These are phyloP conservation scores for Microctenopoma lineatum DNA, from an alignment of 2,797 vertebrate genomes.

Conservation along the genomic window DNA sequence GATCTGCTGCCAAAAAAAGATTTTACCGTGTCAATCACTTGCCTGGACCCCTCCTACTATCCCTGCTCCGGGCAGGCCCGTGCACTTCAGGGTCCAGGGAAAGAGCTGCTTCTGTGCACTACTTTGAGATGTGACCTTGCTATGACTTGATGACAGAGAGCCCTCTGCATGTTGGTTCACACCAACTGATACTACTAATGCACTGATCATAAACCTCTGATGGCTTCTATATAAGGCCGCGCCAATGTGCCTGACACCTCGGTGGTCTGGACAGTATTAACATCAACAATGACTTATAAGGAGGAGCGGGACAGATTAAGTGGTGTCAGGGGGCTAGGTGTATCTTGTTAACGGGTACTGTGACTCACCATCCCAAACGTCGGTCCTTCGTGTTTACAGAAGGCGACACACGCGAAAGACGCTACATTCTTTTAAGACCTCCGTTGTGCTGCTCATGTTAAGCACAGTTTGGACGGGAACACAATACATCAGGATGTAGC, in stretches of 20 bases:
- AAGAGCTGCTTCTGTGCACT: slow-evolving; percentile 27
- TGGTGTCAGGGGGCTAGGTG: slow-evolving; percentile 35
- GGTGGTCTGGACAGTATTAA: slow-evolving; percentile 70
- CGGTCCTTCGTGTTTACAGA: slow-evolving; percentile 65
- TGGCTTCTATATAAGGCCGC: slow-evolving; percentile 82
- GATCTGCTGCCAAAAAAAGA: slow-evolving; percentile 23
- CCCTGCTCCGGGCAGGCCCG: background rate
- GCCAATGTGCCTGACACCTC: slow-evolving; percentile 59
- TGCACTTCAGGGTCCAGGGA: slow-evolving; percentile 11
- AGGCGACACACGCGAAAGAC: slow-evolving; percentile 49
- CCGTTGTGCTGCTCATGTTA: slow-evolving; percentile 22
- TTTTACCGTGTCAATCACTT: slow-evolving; percentile 16
- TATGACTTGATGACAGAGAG: slow-evolving; percentile 54
- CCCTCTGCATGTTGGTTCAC: slow-evolving; percentile 44
- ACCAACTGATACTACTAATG: slow-evolving; percentile 58
- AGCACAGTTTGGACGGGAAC: slow-evolving; percentile 62
- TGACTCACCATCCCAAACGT: slow-evolving; percentile 70
- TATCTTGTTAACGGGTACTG: slow-evolving; percentile 48
- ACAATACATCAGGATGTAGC: slow-evolving; percentile 68
- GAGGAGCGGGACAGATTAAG: slow-evolving; percentile 68
- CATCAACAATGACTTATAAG: slow-evolving; percentile 86
- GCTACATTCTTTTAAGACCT: slow-evolving; percentile 51
- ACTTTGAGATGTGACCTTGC: slow-evolving; percentile 42
- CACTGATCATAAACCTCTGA: slow-evolving; percentile 59
- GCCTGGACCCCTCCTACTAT: slow-evolving; percentile 21